phyloP scores from a whole-genome alignment of 2,888 invertebrate species.

The Cordilura impudica region DNA sequence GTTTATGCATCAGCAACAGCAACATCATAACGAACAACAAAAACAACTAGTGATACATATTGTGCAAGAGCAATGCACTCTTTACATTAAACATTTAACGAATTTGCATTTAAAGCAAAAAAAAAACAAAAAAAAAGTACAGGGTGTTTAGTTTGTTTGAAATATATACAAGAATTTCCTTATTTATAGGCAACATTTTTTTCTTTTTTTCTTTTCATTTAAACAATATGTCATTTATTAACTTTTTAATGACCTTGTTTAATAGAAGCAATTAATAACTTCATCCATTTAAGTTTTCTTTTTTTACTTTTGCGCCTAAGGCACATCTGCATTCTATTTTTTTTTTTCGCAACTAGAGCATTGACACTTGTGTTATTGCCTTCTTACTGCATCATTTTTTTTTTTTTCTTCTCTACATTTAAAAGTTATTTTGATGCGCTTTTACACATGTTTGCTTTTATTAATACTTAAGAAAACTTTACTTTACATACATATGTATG shows the following conservation, averaged over 20 bases:
- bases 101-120: too few species aligned
- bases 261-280: conserved; percentile 42
- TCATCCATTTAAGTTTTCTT: not conserved
- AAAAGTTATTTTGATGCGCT: conserved; percentile 44
- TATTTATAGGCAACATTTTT: too few species aligned
- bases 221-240: conserved; percentile 41
- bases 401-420: not conserved
- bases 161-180: too few species aligned
- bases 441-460: conserved; percentile 47
- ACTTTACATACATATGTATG: conserved; percentile 23
- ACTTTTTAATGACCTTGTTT: conserved; percentile 47
- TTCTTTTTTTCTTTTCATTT: too few species aligned
- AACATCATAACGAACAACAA: too few species aligned
- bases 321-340: not conserved
- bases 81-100: too few species aligned
- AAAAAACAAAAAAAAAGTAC: too few species aligned
- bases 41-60: too few species aligned
- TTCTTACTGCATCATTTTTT: conserved; percentile 14
- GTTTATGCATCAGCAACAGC: too few species aligned
- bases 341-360: conserved; percentile 52
- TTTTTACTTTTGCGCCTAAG: not conserved
- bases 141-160: too few species aligned
- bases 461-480: conserved; percentile 32
- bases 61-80: too few species aligned
- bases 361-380: conserved; percentile 51